A percentile compares a stretch with the other conserved stretches of the same genome.
Evolutionary conservation across 1,140 invertebrate genomes (phyloP).

Genomic region (Drosophila cardini): DNA sequence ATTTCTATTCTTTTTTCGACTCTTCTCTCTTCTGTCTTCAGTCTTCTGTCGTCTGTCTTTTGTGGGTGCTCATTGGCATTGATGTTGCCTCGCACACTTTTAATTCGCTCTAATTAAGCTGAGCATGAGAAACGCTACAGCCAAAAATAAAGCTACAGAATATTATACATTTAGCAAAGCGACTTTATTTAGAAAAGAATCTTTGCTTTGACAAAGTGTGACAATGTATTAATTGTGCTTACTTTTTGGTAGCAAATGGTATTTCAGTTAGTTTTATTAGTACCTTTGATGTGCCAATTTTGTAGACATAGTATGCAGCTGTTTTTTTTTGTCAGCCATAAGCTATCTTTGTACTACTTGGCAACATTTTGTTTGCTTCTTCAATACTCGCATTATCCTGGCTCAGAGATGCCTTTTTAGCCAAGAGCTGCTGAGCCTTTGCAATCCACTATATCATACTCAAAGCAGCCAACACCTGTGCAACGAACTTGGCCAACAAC

Average conservation of each 20-base stretch:
- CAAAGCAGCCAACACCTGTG: constrained; percentile 63
- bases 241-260: neutral
- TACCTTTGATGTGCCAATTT: neutral
- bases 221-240: constrained; percentile 9
- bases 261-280: neutral
- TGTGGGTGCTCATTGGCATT: constrained; percentile 41
- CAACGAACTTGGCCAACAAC: constrained; percentile 38
- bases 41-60: constrained; percentile 19
- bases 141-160: constrained; percentile 48
- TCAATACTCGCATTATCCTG: constrained; percentile 1
- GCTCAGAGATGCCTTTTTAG: constrained; percentile 33
- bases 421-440: constrained; percentile 41
- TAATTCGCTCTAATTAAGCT: constrained; percentile 77
- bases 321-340: constrained; percentile 7
- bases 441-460: constrained; percentile 77
- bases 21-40: constrained; percentile 4
- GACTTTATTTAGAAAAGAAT: neutral
- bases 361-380: constrained; percentile 15
- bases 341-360: constrained; percentile 13
- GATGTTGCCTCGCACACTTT: constrained; percentile 59
- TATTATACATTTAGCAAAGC: constrained; percentile 29
- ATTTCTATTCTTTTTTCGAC: constrained; percentile 12
- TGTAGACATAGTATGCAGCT: neutral
- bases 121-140: constrained; percentile 41
- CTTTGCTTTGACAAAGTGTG: neutral